Evolutionary conservation across 1,140 invertebrate genomes (phyloP).

Genomic region (Saxidomus purpurata): DNA sequence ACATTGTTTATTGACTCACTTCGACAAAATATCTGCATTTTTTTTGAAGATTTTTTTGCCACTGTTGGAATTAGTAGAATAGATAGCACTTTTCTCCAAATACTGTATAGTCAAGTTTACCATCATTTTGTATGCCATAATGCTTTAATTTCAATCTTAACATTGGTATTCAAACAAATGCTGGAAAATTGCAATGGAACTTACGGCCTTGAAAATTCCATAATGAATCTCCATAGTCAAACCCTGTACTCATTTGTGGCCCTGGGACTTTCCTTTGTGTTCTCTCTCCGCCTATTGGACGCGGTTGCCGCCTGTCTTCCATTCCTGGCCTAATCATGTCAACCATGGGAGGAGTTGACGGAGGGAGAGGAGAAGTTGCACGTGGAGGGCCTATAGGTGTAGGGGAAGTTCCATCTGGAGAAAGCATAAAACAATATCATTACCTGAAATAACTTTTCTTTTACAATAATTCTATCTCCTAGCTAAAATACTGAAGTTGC

Average conservation of each 20-base stretch:
- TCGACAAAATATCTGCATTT: too few species aligned
- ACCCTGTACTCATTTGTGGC: slow-evolving; percentile 26
- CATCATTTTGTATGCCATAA: too few species aligned
- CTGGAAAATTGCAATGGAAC: too few species aligned
- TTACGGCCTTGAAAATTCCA: slow-evolving; percentile 74
- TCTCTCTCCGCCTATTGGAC: slow-evolving; percentile 78
- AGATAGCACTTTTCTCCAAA: too few species aligned
- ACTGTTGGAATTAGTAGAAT: too few species aligned
- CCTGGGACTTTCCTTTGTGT: slow-evolving; percentile 74
- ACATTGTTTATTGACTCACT: too few species aligned
- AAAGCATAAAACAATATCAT: not conserved
- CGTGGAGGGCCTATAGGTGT: slow-evolving; percentile 72
- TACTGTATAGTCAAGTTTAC: too few species aligned
- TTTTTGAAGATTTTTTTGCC: too few species aligned
- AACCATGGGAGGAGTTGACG: slow-evolving; percentile 73
- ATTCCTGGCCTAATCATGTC: slow-evolving; percentile 68
- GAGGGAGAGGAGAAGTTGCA: slow-evolving; percentile 72
- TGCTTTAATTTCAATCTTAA: too few species aligned
- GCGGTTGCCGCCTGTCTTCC: slow-evolving; percentile 72
- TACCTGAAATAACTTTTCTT: not conserved
- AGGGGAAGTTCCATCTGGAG: slow-evolving; percentile 68
- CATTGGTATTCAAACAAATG: too few species aligned
- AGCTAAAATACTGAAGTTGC: too few species aligned
- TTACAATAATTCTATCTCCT: too few species aligned
- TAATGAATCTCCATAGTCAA: slow-evolving; percentile 69